Percentiles rank a stretch among this genome's conserved stretches.
These are phyloP conservation scores for Gasteruption jaculator DNA, from an alignment of 2,888 invertebrate species.

Conservation along the genomic window DNA sequence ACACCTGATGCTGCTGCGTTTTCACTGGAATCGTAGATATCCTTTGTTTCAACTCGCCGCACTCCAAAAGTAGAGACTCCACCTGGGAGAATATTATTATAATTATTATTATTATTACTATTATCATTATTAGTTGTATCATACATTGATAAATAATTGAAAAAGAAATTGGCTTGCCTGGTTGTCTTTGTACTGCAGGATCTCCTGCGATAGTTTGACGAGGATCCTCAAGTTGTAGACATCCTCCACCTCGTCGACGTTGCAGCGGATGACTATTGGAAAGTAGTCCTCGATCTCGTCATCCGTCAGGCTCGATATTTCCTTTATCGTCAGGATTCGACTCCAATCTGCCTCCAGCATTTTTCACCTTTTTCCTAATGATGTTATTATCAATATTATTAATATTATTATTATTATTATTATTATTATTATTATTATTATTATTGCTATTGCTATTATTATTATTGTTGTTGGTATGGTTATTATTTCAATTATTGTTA, in stretches of 20 bases:
- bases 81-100: constrained; percentile 41
- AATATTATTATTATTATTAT: too few relatives aligned
- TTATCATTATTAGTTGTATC: constrained; percentile 5
- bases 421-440: too few relatives aligned
- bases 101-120: constrained; percentile 1
- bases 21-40: constrained; percentile 28
- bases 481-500: too few relatives aligned
- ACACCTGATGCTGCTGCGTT: too few relatives aligned
- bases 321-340: constrained; percentile 32
- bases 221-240: constrained; percentile 57
- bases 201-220: constrained; percentile 63
- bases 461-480: not conserved
- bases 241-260: constrained; percentile 59
- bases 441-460: constrained; percentile 8
- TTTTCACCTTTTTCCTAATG: constrained; percentile 8
- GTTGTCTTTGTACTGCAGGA: constrained; percentile 65
- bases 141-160: not conserved
- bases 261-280: constrained; percentile 61
- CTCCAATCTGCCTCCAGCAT: constrained; percentile 38
- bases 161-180: constrained; percentile 53
- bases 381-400: not conserved
- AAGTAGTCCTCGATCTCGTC: constrained; percentile 63
- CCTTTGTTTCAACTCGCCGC: constrained; percentile 51
- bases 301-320: constrained; percentile 49
- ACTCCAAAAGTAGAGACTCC: constrained; percentile 54